phyloP scores from a whole-genome alignment of 2,888 invertebrate species.

The Eristalis tenax region DNA sequence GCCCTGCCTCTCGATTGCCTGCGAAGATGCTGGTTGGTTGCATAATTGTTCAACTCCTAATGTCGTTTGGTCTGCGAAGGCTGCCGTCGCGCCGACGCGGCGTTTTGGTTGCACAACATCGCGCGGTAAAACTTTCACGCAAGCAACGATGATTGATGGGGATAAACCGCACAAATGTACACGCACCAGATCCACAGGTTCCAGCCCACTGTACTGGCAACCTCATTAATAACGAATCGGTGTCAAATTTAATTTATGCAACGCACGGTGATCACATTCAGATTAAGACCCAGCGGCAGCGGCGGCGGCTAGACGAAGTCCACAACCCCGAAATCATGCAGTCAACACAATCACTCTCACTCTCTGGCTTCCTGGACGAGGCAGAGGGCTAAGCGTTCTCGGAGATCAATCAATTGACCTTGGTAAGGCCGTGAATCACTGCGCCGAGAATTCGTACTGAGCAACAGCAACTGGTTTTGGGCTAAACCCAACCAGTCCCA shows the following conservation, averaged over 20 bases:
- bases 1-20: no score
- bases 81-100: not conserved
- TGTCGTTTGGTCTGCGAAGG: no score
- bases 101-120: not conserved
- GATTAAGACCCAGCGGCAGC: not conserved
- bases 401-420: not conserved
- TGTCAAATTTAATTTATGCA: slow-evolving; percentile 21
- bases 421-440: not conserved
- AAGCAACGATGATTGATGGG: not conserved
- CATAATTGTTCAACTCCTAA: no score
- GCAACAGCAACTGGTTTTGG: not conserved
- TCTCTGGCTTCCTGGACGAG: no score
- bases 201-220: not conserved
- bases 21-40: no score
- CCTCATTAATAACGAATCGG: slow-evolving; percentile 15
- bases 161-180: not conserved
- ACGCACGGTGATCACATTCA: not conserved
- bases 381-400: not conserved
- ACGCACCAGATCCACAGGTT: not conserved
- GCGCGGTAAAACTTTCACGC: not conserved
- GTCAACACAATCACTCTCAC: not conserved
- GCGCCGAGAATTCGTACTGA: not conserved
- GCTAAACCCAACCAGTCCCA: not conserved
- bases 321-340: no score
- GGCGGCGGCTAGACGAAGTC: no score